Evolutionary conservation across 2,888 invertebrate species (phyloP).

Genomic region (Brachynemurus nebulosus): DNA sequence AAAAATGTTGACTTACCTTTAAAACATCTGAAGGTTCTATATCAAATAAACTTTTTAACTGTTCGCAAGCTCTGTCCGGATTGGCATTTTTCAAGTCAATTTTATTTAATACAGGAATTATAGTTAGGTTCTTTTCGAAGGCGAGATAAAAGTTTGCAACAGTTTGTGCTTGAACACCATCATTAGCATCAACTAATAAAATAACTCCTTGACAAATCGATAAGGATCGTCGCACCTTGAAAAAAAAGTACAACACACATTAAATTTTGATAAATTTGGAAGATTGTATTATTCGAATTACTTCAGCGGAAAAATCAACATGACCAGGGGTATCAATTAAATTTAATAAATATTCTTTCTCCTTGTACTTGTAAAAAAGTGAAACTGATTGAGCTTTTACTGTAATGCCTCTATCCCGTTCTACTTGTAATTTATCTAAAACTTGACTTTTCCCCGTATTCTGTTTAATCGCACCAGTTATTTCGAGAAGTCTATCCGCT

Average conservation of each 20-base stretch:
- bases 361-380: conserved; percentile 57
- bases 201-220: conserved; percentile 91
- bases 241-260: conserved; percentile 4
- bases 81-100: conserved; percentile 87
- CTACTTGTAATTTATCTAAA: conserved; percentile 71
- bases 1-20: conserved; percentile 53
- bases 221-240: conserved; percentile 67
- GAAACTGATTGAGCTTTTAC: conserved; percentile 97
- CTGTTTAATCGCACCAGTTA: conserved; percentile 66
- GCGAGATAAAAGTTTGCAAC: conserved; percentile 93
- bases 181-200: conserved; percentile 89
- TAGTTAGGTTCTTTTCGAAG: conserved; percentile 59
- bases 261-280: neutral
- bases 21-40: conserved; percentile 59
- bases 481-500: conserved; percentile 87
- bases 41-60: conserved; percentile 69
- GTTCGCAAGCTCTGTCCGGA: conserved; percentile 66
- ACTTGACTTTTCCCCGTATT: conserved; percentile 55
- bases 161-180: conserved; percentile 93
- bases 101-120: conserved; percentile 93
- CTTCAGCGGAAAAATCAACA: conserved; percentile 95
- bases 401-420: conserved; percentile 92
- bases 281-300: conserved; percentile 26
- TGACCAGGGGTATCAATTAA: conserved; percentile 97
- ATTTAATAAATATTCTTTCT: conserved; percentile 69